Percentiles rank a stretch among this genome's conserved stretches.
Conservation (phyloP, 2,113 vertebrate genomes). For the Morone chrysops region DNA sequence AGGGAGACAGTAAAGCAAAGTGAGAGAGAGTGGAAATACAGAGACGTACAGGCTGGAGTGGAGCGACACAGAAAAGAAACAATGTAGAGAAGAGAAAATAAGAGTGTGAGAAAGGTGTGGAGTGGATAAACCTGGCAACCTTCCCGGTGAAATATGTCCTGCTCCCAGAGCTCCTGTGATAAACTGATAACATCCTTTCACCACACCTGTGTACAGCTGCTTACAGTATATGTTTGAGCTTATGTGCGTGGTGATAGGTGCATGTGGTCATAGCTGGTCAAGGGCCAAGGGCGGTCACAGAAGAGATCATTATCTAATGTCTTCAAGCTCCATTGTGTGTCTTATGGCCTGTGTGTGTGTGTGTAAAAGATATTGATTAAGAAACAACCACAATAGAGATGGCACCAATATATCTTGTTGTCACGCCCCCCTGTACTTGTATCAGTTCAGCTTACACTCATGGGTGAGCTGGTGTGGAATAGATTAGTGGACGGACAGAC, state of each 20-base stretch:
- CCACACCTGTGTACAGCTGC: slow-evolving; percentile 27
- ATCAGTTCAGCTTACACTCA: not conserved
- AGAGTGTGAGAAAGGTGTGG: slow-evolving; percentile 15
- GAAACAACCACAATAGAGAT: not conserved
- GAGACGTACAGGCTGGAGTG: slow-evolving; percentile 12
- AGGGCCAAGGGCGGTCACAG: not conserved
- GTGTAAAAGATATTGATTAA: slow-evolving; percentile 13
- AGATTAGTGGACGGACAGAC: not conserved
- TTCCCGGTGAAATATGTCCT: slow-evolving; percentile 47
- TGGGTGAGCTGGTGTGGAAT: not conserved
- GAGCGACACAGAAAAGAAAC: slow-evolving; percentile 20
- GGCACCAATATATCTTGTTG: not conserved
- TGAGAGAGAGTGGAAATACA: slow-evolving; percentile 15
- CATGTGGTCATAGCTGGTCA: slow-evolving; percentile 3
- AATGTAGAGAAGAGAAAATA: slow-evolving; percentile 18
- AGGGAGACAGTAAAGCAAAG: slow-evolving; percentile 12
- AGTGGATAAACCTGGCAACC: slow-evolving; percentile 31
- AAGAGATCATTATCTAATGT: not conserved
- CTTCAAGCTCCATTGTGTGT: slow-evolving; percentile 3
- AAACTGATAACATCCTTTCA: slow-evolving; percentile 58
- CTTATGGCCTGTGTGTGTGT: not conserved
- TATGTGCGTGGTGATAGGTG: not conserved
- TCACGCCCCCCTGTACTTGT: not conserved
- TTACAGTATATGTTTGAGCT: slow-evolving; percentile 3
- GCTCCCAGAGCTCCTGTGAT: slow-evolving; percentile 39